Evolutionary conservation across 2,888 invertebrate species (phyloP), one percentile per base, ranked within the genome.

Genomic region (Synanthedon myopaeformis): DNA sequence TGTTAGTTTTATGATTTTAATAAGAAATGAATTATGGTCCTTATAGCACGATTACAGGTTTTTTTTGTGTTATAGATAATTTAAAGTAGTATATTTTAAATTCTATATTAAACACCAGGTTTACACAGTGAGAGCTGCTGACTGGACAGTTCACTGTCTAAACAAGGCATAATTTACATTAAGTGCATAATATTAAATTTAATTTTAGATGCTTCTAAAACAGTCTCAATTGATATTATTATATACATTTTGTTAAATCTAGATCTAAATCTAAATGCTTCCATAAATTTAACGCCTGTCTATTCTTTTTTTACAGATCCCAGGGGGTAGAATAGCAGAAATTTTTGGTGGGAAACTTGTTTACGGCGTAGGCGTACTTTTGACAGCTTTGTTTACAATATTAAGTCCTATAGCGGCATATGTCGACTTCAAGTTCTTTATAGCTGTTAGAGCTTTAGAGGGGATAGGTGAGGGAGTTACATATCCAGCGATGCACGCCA

Each of bases 401-500:
- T 76, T 96, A 13, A 95, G 94, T 56, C 96, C 97, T 0, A 84
- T 94, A 55, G 95, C 96, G 0, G 96, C 96, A 0, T 82, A 89
- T 58, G 86, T 88, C 0, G 88, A 89, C 65, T 90, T 90, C 59
- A 89, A 91, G 58, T 89, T 93, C 53, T 92, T 96, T 70, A 91
- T 96, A 59, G 86, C 89, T 42, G 92, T 96, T 1, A 84, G 96
- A 61, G 90, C 94, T 5, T 76, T 95, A 6, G 94, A 96, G 76
- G 96, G 96, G 17, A 91, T 96, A 72, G 93, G 93, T 0, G 96
- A 96, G 87, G 96, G 95, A 41, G 96, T 96, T 4, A 96, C 96
- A 6, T 97, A 96, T 79, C 98, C 98, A 13, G 94, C 96, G 0
- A 96, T 97, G 96, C 96, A 97, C 76, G 93, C 94, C 14, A 93